Conservation (phyloP, 1,140 invertebrate species). For the Drosophila kurseongensis region DNA sequence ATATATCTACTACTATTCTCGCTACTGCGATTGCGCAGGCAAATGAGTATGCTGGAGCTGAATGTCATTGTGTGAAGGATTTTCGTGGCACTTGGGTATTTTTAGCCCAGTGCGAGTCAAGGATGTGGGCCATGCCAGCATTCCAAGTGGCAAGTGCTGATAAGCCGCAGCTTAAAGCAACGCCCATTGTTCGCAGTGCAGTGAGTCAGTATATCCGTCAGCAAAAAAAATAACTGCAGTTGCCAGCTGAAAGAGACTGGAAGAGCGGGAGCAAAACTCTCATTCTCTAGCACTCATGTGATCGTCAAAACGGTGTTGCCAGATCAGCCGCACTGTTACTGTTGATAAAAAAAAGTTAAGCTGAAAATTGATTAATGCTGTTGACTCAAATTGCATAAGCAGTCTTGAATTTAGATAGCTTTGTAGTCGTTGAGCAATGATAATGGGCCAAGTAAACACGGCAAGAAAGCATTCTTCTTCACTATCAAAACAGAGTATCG, state of each 20-base stretch:
- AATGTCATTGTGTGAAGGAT: conserved; percentile 63
- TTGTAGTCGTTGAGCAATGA: conserved; percentile 37
- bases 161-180: conserved; percentile 47
- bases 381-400: conserved; percentile 68
- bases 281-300: conserved; percentile 33
- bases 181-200: conserved; percentile 43
- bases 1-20: conserved; percentile 61
- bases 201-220: conserved; percentile 22
- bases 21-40: conserved; percentile 65
- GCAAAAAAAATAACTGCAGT: conserved; percentile 35
- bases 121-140: conserved; percentile 24
- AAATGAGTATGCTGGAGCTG: conserved; percentile 20
- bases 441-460: conserved; percentile 64
- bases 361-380: conserved; percentile 59
- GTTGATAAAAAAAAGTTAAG: conserved; percentile 17
- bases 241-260: conserved; percentile 16
- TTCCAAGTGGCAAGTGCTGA: conserved; percentile 29
- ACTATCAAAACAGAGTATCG: conserved; percentile 7
- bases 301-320: conserved; percentile 39
- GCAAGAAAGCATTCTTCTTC: conserved; percentile 19
- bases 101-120: conserved; percentile 27
- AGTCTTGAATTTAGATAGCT: conserved; percentile 29
- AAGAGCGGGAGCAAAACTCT: conserved; percentile 13
- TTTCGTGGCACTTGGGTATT: conserved; percentile 45
- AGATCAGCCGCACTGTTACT: conserved; percentile 15